Percentiles rank a stretch among this genome's conserved stretches.
These are phyloP conservation scores for Bugulina stolonifera DNA, from an alignment of 2,888 invertebrate species.

Conservation along the genomic window DNA sequence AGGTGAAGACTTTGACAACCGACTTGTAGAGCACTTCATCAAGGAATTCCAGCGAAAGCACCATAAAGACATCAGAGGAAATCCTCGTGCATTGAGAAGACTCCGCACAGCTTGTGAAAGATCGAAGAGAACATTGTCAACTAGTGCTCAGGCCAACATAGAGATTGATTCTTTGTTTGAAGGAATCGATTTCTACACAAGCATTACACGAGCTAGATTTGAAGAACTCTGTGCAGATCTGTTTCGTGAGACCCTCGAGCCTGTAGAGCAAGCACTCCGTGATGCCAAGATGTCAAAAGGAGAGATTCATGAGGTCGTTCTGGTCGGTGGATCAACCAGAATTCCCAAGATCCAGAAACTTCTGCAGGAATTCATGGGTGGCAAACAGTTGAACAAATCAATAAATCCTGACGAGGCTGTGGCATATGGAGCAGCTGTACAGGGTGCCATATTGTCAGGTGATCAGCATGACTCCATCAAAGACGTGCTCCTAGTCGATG, in stretches of 20 bases:
- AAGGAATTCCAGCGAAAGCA: conserved; percentile 42
- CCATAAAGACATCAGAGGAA: conserved; percentile 38
- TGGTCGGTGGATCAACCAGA: conserved; percentile 63
- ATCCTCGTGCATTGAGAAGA: conserved; percentile 38
- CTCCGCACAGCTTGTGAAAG: conserved; percentile 44
- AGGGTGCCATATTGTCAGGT: conserved; percentile 64
- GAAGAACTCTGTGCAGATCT: conserved; percentile 44
- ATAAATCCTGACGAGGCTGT: conserved; percentile 98
- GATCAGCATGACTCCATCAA: conserved; percentile 58
- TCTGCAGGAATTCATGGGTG: conserved; percentile 42
- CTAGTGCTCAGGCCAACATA: conserved; percentile 38
- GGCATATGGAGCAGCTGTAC: conserved; percentile 56
- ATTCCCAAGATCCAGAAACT: conserved; percentile 48
- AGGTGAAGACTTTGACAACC: conserved; percentile 45
- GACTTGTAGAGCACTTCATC: conserved; percentile 40
- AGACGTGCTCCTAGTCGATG: conserved; percentile 74
- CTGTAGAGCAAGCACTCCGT: conserved; percentile 70
- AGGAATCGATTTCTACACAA: conserved; percentile 44
- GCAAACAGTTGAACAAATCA: conserved; percentile 77
- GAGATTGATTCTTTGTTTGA: conserved; percentile 46
- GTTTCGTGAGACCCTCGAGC: conserved; percentile 63
- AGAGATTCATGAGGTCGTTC: conserved; percentile 70
- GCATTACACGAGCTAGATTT: conserved; percentile 44
- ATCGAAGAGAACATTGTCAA: conserved; percentile 44
- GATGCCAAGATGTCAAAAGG: conserved; percentile 74